Conservation (phyloP, 2,113 vertebrate genomes). For the Periophthalmus modestus region DNA sequence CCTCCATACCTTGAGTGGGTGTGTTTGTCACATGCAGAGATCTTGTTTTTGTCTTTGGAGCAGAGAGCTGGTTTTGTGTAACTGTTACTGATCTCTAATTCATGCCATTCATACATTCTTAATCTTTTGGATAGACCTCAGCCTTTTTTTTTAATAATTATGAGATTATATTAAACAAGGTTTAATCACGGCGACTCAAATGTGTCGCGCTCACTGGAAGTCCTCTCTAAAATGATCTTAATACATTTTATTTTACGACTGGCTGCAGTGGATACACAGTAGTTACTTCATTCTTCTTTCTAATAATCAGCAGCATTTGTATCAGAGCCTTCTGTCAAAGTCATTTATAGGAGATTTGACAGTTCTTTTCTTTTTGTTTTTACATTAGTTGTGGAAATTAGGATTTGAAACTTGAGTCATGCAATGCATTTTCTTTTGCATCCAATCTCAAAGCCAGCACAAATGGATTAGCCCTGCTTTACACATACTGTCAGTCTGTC, state of each 20-base stretch:
- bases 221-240: neutral
- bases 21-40: too few species aligned
- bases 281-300: slow-evolving; percentile 1
- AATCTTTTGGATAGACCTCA: too few species aligned
- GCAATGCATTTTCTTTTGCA: neutral
- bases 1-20: too few species aligned
- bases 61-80: too few species aligned
- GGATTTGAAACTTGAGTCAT: neutral
- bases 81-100: too few species aligned
- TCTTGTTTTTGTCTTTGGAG: too few species aligned
- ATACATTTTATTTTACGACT: neutral
- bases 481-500: neutral
- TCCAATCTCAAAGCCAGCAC: neutral
- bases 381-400: slow-evolving; percentile 1
- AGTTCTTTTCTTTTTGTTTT: neutral
- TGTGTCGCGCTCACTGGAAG: too few species aligned
- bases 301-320: neutral
- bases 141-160: too few species aligned
- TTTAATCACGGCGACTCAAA: too few species aligned
- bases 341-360: neutral
- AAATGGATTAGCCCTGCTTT: neutral
- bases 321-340: slow-evolving; percentile 2
- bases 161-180: too few species aligned
- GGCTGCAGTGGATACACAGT: neutral
- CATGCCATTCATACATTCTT: too few species aligned